These are phyloP conservation scores for Sycophaga agraensis DNA, from an alignment of 1,140 invertebrate genomes.

Conservation along the genomic window DNA sequence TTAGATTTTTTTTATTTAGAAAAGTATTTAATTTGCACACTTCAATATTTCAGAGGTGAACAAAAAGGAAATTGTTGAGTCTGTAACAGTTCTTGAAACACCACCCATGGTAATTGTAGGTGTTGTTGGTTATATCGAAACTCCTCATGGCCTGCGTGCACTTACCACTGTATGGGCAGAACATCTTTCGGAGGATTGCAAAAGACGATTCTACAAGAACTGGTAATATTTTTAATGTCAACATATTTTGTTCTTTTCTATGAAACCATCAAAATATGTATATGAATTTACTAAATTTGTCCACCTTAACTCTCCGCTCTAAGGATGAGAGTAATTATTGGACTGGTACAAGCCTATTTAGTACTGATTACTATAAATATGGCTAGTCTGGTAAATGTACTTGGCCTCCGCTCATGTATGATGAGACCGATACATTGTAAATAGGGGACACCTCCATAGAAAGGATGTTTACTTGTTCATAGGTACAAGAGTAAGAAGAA, in stretches of 20 bases:
- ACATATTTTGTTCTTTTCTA: conserved; percentile 1
- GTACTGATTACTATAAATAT: conserved; percentile 19
- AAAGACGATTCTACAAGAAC: conserved; percentile 99
- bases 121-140: conserved; percentile 98
- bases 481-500: conserved; percentile 99
- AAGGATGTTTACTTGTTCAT: conserved; percentile 40
- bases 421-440: conserved; percentile 39
- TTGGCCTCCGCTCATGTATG: conserved; percentile 39
- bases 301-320: conserved; percentile 40
- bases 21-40: conserved; percentile 8
- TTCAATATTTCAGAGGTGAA: conserved; percentile 90
- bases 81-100: conserved; percentile 96
- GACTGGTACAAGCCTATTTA: too few relatives aligned
- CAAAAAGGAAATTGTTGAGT: conserved; percentile 99
- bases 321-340: conserved; percentile 40
- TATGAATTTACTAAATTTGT: conserved; percentile 19
- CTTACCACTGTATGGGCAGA: conserved; percentile 98
- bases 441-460: conserved; percentile 31
- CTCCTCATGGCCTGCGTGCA: conserved; percentile 91
- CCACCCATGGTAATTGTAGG: conserved; percentile 98
- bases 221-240: conserved; percentile 71
- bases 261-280: conserved; percentile 8
- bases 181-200: conserved; percentile 97
- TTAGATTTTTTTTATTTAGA: conserved; percentile 12
- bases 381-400: conserved; percentile 39